Base-by-base conservation (phyloP, 2,113 vertebrate species). In the Synodontis membranacea region DNA sequence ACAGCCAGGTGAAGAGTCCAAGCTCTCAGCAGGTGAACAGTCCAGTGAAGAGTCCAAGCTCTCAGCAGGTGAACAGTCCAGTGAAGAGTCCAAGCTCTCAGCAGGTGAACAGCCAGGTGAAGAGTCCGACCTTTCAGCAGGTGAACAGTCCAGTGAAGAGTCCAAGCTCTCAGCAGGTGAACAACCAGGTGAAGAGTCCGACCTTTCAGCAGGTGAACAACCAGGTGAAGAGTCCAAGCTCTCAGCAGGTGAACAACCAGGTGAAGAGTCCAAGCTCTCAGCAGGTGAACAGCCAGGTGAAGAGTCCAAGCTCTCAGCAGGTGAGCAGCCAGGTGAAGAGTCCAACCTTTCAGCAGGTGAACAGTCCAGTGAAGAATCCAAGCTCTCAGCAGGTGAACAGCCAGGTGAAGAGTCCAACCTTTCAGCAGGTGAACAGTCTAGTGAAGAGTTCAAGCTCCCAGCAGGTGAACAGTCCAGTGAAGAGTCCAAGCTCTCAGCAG, bases 251-350 rank as follows among this genome's bases (percentile, higher is more conserved):
- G 28, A 78, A 78, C 23, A 37, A n/a, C 48, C 76, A 75, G 25
- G 72, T 82, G 19, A 88, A 79, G n/a, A 86, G 23, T 82, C 80
- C 89, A 2, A 17, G 84, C 58, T 37, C 89, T 1, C 72, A 46
- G 2, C 74, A 78, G 28, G 12, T 28, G 74, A 75, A 75, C 37
- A 75, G 39, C 42, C 42, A 1, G 9, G 72, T 44, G 72, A 75
- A 75, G 9, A 28, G 10, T 25, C 23, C 72, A 25, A 5, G 23
- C 72, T 5, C 4, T 0, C 21, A 75, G 5, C 42, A 75, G 44
- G 44, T 68, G 34, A 87, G 48, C 25, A 56, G 58, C 76, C 58
- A 68, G 28, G 37, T 64, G 56, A 58, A 48, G 44, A 48, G 23
- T 44, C 72, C 25, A 3, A 12, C 42, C 42, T 5, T 3, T 0